Evolutionary conservation across 2,888 invertebrate genomes (phyloP).

Genomic region (Trissonchulus latispiculum): DNA sequence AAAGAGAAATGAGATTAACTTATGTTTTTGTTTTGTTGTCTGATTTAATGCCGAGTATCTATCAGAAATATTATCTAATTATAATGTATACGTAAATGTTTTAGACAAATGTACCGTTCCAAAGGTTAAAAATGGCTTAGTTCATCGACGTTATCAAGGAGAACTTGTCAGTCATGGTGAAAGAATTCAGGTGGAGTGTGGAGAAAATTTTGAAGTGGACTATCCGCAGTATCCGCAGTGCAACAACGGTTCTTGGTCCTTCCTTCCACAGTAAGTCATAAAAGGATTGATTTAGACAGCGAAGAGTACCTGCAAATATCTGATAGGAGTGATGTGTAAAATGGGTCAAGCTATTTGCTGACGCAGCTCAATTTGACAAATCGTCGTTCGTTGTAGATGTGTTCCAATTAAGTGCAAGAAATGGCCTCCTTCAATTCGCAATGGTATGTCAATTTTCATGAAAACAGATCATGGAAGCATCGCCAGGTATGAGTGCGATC

Average conservation of each 20-base stretch:
- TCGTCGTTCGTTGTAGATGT: background rate
- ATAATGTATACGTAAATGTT: conserved; percentile 34
- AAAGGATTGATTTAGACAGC: too few species aligned
- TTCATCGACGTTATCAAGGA: conserved; percentile 38
- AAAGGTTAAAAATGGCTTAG: conserved; percentile 51
- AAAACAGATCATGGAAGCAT: conserved; percentile 94
- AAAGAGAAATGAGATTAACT: background rate
- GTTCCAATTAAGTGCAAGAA: conserved; percentile 60
- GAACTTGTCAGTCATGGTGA: conserved; percentile 59
- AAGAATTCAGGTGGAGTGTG: conserved; percentile 65
- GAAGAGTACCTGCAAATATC: too few species aligned
- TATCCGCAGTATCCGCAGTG: conserved; percentile 38
- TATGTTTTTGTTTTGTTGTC: conserved; percentile 1
- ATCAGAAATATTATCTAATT: conserved; percentile 16
- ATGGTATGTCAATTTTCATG: conserved; percentile 91
- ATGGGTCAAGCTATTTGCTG: too few species aligned
- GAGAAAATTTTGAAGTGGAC: conserved; percentile 52
- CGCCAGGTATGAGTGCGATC: conserved; percentile 82
- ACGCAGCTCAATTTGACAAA: background rate
- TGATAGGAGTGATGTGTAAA: too few species aligned
- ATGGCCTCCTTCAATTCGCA: conserved; percentile 71
- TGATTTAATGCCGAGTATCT: conserved; percentile 3
- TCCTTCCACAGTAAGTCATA: conserved; percentile 37
- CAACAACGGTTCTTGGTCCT: conserved; percentile 48
- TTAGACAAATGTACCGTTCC: conserved; percentile 87